Evolutionary conservation across 2,888 invertebrate genomes (phyloP).

Genomic region (Coremacera marginata): DNA sequence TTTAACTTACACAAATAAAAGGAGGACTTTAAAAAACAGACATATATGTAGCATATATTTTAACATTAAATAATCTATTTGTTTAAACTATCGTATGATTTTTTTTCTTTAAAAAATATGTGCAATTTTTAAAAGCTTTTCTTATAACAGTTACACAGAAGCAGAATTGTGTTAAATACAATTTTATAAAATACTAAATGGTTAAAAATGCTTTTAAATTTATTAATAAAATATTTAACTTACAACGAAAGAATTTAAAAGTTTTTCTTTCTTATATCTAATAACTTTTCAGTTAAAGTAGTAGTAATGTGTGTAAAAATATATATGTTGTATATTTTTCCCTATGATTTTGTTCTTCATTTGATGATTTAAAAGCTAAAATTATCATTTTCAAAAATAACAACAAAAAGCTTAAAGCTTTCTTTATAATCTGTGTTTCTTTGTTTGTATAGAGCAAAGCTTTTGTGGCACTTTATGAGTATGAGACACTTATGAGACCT

Average conservation of each 20-base stretch:
- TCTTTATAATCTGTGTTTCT: background rate
- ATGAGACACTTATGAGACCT: conserved; percentile 13
- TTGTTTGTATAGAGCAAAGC: background rate
- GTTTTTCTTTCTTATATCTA: too few relatives aligned
- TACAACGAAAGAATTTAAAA: too few relatives aligned
- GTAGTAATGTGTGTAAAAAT: background rate
- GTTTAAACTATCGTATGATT: conserved; percentile 1
- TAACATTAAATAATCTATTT: background rate
- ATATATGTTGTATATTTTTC: background rate
- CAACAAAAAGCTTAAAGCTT: conserved; percentile 3
- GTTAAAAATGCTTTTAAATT: conserved; percentile 33
- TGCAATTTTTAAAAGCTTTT: background rate
- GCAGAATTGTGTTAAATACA: background rate
- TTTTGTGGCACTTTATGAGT: conserved; percentile 18
- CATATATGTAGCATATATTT: background rate
- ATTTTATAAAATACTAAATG: conserved; percentile 45
- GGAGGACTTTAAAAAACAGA: background rate
- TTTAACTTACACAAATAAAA: background rate
- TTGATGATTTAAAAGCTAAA: background rate
- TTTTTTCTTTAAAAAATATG: background rate
- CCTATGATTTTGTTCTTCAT: background rate
- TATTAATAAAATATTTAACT: too few relatives aligned
- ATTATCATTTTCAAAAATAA: background rate
- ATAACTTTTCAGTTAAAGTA: background rate
- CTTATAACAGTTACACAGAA: background rate